Percentiles rank a stretch among this genome's conserved stretches.
These are phyloP conservation scores for Phallusia fumigata DNA, from an alignment of 23 tunicate genomes.

Conservation along the genomic window DNA sequence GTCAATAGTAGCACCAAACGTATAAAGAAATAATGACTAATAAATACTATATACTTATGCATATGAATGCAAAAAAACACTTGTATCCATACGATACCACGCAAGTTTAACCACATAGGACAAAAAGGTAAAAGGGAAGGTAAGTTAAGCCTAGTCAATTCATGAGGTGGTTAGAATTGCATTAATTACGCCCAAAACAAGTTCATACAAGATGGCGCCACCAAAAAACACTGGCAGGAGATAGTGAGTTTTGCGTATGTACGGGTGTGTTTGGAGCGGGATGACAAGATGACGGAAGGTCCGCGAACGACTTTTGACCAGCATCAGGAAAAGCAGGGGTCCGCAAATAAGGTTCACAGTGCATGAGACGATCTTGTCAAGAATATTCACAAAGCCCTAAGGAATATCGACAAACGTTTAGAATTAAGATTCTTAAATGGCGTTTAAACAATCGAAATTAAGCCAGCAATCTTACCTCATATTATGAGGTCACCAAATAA, in stretches of 20 bases:
- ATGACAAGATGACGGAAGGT: slow-evolving; percentile 12
- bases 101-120: too few species aligned
- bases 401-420: too few species aligned
- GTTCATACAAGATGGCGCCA: background rate
- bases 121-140: too few species aligned
- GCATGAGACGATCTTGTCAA: slow-evolving; percentile 22
- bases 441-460: too few species aligned
- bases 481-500: too few species aligned
- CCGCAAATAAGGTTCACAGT: slow-evolving; percentile 2
- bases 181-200: background rate
- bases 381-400: slow-evolving; percentile 10
- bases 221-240: background rate
- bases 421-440: too few species aligned
- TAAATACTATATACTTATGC: too few species aligned
- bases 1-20: too few species aligned
- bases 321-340: background rate
- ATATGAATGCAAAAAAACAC: too few species aligned
- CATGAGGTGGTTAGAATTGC: background rate
- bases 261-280: background rate
- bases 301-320: background rate
- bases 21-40: too few species aligned
- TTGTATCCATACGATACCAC: too few species aligned
- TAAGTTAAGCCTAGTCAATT: background rate
- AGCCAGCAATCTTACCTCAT: too few species aligned
- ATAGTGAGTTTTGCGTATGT: background rate